A percentile compares a stretch with the other conserved stretches of the same genome.
These are phyloP conservation scores for Mesorhabditis spiculigera DNA, from an alignment of 2,888 invertebrate species.

Conservation along the genomic window DNA sequence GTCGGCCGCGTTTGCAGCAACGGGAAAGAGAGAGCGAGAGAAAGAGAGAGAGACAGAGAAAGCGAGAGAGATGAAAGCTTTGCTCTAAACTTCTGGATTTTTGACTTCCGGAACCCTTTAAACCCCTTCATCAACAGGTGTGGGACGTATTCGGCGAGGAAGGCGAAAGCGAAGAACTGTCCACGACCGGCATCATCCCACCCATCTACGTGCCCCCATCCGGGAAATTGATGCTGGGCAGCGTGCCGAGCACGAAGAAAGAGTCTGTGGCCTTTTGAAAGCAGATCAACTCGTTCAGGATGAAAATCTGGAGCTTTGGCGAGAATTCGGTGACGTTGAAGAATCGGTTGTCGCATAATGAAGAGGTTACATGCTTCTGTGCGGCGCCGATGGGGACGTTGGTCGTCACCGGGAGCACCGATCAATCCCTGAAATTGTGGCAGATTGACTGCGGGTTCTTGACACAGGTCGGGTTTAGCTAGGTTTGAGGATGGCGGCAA, in stretches of 20 bases:
- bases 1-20: too few relatives aligned
- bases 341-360: slow-evolving; percentile 69
- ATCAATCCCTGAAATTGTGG: slow-evolving; percentile 90
- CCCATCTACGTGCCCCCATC: slow-evolving; percentile 31
- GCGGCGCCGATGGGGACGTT: slow-evolving; percentile 77
- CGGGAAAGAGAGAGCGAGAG: too few relatives aligned
- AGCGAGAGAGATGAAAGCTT: too few relatives aligned
- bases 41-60: too few relatives aligned
- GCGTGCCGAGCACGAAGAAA: slow-evolving; percentile 38
- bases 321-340: slow-evolving; percentile 29
- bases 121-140: slow-evolving; percentile 5
- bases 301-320: slow-evolving; percentile 48
- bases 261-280: slow-evolving; percentile 34
- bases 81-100: too few relatives aligned
- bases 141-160: slow-evolving; percentile 20
- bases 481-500: background rate
- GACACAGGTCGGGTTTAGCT: slow-evolving; percentile 71
- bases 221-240: slow-evolving; percentile 32
- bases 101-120: too few relatives aligned
- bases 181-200: slow-evolving; percentile 23
- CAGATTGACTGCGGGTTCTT: slow-evolving; percentile 82
- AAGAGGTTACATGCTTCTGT: slow-evolving; percentile 78
- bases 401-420: slow-evolving; percentile 80
- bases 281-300: slow-evolving; percentile 22
- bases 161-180: background rate